A percentile compares a stretch with the other conserved stretches of the same genome.
Evolutionary conservation across 2,797 vertebrate species (phyloP).

Genomic region (Molossus molossus): DNA sequence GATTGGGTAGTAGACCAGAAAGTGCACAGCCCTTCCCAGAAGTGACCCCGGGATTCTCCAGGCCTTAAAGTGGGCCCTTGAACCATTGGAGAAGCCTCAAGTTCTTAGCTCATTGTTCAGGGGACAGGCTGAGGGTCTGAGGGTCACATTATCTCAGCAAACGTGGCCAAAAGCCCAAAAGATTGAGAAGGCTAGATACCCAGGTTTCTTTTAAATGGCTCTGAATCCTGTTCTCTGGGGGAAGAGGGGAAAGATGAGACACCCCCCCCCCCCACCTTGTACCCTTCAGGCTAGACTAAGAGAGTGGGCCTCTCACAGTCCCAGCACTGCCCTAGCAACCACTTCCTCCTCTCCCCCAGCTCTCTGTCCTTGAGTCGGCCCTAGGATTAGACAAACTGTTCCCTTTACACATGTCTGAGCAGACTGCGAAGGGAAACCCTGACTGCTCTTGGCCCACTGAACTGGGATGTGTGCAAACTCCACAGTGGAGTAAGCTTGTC

Average conservation of each 20-base stretch:
- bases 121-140: not conserved
- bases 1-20: not conserved
- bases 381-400: not conserved
- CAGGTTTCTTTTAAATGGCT: not conserved
- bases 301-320: not conserved
- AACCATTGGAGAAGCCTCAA: not conserved
- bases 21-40: conserved; percentile 27
- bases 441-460: not conserved
- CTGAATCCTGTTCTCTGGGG: not conserved
- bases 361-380: conserved; percentile 31
- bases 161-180: not conserved
- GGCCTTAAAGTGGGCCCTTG: not conserved
- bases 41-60: not conserved
- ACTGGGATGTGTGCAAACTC: not conserved
- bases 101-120: not conserved
- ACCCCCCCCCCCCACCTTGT: not conserved
- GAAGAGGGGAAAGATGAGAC: not conserved
- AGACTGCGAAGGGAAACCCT: conserved; percentile 58
- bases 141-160: not conserved
- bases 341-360: not conserved
- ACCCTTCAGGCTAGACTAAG: conserved; percentile 3
- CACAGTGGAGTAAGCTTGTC: not conserved
- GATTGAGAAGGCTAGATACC: conserved; percentile 8
- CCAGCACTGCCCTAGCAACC: not conserved
- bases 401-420: conserved; percentile 39